Percentiles rank a stretch among this genome's conserved stretches.
These are phyloP conservation scores for Euleptes europaea DNA, from an alignment of 2,113 vertebrate genomes.

Conservation along the genomic window DNA sequence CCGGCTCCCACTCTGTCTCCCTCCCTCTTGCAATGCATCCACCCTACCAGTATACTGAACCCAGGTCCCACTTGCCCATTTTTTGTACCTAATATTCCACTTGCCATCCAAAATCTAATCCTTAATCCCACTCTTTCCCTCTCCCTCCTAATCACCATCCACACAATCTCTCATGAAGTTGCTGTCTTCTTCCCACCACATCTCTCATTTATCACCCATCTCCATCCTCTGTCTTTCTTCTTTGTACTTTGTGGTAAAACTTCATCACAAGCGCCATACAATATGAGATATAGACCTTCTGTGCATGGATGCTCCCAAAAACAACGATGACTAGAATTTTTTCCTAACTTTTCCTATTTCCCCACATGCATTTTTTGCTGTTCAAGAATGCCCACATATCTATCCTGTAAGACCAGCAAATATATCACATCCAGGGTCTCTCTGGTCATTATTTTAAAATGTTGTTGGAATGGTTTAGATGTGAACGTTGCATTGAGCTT, in stretches of 20 bases:
- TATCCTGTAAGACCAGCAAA: constrained; percentile 34
- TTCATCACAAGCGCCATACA: neutral
- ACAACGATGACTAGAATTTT: constrained; percentile 50
- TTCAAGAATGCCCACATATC: constrained; percentile 59
- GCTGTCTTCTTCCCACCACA: neutral
- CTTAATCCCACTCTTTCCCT: neutral
- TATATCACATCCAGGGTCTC: constrained; percentile 48
- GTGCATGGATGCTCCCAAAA: constrained; percentile 29
- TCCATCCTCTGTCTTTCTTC: no score
- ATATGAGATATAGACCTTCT: constrained; percentile 41
- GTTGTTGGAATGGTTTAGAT: constrained; percentile 42
- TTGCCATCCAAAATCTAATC: neutral
- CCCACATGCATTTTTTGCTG: constrained; percentile 10
- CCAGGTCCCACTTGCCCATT: no score
- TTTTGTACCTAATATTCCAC: no score
- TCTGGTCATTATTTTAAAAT: constrained; percentile 55
- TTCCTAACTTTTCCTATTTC: constrained; percentile 49
- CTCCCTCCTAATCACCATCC: no score
- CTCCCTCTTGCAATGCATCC: neutral
- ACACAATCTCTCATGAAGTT: no score
- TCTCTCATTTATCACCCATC: no score
- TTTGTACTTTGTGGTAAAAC: neutral
- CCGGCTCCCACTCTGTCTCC: neutral
- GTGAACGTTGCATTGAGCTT: constrained; percentile 16
- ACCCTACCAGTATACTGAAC: no score